A percentile compares a stretch with the other conserved stretches of the same genome.
Conservation (phyloP, 2,113 vertebrate genomes). For the Egretta garzetta region DNA sequence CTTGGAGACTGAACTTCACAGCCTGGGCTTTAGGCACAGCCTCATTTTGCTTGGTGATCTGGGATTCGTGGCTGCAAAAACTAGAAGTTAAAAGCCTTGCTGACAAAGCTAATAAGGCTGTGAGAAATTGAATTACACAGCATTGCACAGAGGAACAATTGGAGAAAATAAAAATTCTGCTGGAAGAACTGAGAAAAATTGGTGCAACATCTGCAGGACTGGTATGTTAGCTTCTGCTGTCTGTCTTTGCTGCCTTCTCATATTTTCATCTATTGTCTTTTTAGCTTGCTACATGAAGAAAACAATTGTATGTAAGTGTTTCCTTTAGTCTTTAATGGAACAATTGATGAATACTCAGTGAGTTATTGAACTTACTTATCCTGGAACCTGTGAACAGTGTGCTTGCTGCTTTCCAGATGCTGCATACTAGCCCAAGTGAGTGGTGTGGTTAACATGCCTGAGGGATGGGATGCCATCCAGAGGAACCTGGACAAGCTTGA, state of each 20-base stretch:
- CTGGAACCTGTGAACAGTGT: not conserved
- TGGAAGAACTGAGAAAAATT: not conserved
- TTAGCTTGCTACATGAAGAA: not conserved
- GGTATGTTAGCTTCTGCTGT: not conserved
- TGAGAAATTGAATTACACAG: not conserved
- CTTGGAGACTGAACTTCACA: not conserved
- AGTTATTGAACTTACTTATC: not conserved
- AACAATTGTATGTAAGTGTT: not conserved
- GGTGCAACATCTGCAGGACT: not conserved
- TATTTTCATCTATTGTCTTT: not conserved
- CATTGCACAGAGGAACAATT: not conserved
- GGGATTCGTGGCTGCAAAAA: not conserved
- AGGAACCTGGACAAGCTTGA: not conserved
- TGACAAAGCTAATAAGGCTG: not conserved
- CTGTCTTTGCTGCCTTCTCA: not conserved
- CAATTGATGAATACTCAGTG: not conserved
- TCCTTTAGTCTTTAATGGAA: not conserved
- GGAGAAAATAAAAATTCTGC: not conserved
- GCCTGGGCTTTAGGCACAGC: not conserved
- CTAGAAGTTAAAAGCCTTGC: not conserved
- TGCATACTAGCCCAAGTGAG: not conserved
- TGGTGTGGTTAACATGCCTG: fast-evolving
- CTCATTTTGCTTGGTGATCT: not conserved
- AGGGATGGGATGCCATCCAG: not conserved
- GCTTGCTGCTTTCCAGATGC: not conserved